Base-by-base conservation (phyloP, 2,797 vertebrate species). In the Spondyliosoma cantharus region DNA sequence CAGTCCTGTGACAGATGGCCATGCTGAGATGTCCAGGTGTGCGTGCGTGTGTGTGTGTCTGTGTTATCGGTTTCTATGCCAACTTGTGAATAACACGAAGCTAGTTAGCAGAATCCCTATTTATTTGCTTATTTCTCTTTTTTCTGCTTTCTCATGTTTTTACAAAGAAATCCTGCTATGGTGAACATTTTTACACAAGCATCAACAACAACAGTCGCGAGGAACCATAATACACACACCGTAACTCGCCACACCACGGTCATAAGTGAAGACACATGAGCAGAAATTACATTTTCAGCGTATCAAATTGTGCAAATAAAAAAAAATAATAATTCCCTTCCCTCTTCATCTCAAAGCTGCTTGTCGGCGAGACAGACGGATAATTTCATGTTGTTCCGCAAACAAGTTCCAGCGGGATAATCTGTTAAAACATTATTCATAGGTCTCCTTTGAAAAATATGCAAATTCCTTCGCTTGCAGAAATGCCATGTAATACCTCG, bases 1-100 rank as follows among this genome's bases (percentile, higher is more conserved):
- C 22, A 42, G 43, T 43, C 27, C 46, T 42, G 58, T 54, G 76
- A 83, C 92, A 94, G 91, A 94, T 94, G 93, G 92, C 82, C 25
- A 22, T 46, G 64, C 4, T 5, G 56, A 66, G 78, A 78, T 19
- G 76, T 86, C 72, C 81, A 90, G 85, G 87, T 87, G 79, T 46
- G 67, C 54, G 52, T 46, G 57, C 58, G 49, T 64, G 43, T 83
- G 58, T 67, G 29, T 66, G 70, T 74, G 75, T 53, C 43, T 60
- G 20, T 29, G 43, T 48, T 9, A 27, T 67, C 2, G 2, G 57
- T 84, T 71, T 64, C 29, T 66, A 15, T 66, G 74, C 70, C 84
- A 81, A 42, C 49, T 80, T 75, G 57, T 20, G 45, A 84, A 64
- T 66, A 76, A 83, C 57, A 81, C 53, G 13, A 3, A 63, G 61